Evolutionary conservation across 2,113 vertebrate species (phyloP).

Genomic region (Rhinolophus ferrumequinum): DNA sequence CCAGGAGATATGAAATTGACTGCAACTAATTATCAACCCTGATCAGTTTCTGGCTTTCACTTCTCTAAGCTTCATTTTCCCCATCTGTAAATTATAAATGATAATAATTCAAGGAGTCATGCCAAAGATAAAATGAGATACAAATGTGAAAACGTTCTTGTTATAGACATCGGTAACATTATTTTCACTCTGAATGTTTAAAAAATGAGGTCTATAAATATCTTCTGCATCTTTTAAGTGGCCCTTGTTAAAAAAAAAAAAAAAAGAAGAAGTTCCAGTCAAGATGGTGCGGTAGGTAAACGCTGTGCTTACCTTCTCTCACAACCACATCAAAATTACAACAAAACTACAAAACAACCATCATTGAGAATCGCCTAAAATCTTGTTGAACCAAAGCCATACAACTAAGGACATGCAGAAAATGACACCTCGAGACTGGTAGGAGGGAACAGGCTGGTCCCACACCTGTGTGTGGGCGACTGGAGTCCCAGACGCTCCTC

Average conservation of each 20-base stretch:
- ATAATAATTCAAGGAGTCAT: constrained; percentile 52
- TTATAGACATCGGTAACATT: not conserved
- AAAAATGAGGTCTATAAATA: not conserved
- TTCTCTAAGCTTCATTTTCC: constrained; percentile 37
- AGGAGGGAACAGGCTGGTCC: too few relatives aligned
- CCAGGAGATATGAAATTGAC: constrained; percentile 13
- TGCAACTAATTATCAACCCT: constrained; percentile 23
- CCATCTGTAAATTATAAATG: constrained; percentile 3
- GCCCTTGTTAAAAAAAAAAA: not conserved
- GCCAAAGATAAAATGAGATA: constrained; percentile 48
- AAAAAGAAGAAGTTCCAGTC: not conserved
- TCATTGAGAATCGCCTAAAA: too few relatives aligned
- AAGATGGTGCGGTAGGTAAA: too few relatives aligned
- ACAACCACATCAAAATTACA: too few relatives aligned
- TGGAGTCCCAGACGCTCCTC: too few relatives aligned
- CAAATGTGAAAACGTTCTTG: constrained; percentile 7
- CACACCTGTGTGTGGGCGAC: too few relatives aligned
- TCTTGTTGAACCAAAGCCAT: too few relatives aligned
- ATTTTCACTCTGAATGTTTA: constrained; percentile 20
- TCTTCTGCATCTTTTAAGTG: not conserved
- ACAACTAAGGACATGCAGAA: too few relatives aligned
- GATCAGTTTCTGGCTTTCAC: constrained; percentile 21
- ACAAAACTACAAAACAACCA: too few relatives aligned
- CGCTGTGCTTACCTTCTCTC: too few relatives aligned
- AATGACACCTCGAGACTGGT: too few relatives aligned